phyloP scores from a whole-genome alignment of 2,113 vertebrate genomes.

The Laticauda colubrina region DNA sequence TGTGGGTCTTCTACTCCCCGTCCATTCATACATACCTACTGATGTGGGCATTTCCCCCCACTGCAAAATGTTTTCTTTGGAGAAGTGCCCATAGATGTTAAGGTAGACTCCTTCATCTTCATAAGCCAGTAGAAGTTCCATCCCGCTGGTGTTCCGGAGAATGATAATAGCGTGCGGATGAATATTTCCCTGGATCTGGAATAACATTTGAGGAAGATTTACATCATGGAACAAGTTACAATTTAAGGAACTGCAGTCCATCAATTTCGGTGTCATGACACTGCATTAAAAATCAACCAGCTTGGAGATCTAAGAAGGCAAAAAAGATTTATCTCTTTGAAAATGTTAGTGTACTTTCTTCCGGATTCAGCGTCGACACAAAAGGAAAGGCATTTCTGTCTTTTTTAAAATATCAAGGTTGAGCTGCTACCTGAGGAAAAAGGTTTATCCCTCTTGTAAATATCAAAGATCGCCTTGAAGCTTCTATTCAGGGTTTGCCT shows the following conservation, averaged over 20 bases:
- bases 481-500: conserved; percentile 22
- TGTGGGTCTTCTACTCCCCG: not conserved
- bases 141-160: conserved; percentile 87
- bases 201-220: conserved; percentile 63
- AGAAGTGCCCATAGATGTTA: conserved; percentile 91
- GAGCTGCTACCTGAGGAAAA: conserved; percentile 35
- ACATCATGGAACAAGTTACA: conserved; percentile 45
- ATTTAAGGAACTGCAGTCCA: conserved; percentile 44
- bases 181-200: conserved; percentile 84
- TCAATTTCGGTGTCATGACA: conserved; percentile 44
- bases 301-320: conserved; percentile 49
- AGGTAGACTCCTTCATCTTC: conserved; percentile 92
- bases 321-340: conserved; percentile 55
- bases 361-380: not conserved
- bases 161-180: conserved; percentile 92
- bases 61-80: conserved; percentile 91
- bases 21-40: conserved; percentile 76
- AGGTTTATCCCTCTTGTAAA: conserved; percentile 17
- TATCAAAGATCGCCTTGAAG: conserved; percentile 30
- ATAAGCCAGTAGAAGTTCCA: conserved; percentile 91
- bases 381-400: not conserved
- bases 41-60: conserved; percentile 96
- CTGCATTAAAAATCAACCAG: conserved; percentile 46
- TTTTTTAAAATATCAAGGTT: not conserved
- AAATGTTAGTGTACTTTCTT: conserved; percentile 21